Evolutionary conservation across 2,888 invertebrate species (phyloP), one percentile per base, ranked within the genome.

Genomic region (Ophonus ardosiacus): DNA sequence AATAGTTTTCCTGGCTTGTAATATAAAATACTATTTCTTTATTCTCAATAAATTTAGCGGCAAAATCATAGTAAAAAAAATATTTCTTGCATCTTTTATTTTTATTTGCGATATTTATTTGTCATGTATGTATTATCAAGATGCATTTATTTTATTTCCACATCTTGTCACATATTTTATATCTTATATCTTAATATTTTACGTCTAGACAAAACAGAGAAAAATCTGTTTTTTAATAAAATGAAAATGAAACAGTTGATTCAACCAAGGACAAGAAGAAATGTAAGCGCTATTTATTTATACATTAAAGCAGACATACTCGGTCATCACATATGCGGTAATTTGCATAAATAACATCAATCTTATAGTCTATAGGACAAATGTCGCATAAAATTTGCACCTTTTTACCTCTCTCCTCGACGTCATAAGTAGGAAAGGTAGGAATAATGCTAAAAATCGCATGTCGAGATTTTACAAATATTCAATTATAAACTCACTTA

Each of bases 311-410:
- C 63, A 17, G 63, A 61, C 61, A 61, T 38, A 38, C 79, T 17
- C 80, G 63, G 63, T 40, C 43, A 63, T 51, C 61, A 80, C 43
- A 61, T 80, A 80, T 40, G 61, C 61, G 63, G 17, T 63, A 80
- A 80, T 80, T 80, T 80, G 18, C 80, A 80, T 80, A 80, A 80
- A 80, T 80, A 63, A 21, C 80, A 80, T 80, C 63, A 80, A 80
- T 80, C 80, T 80, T 31, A 38, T 24, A 15, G 38, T 15, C 38
- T 80, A 63, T 63, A 74, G 71, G 43, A 74, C 71, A 74, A 74
- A 80, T 80, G 80, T 80, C 40, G 80, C 80, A 80, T 80, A 40
- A 80, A 80, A 63, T 80, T 80, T 80, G 63, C 80, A 80, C 80
- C 80, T 80, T 80, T 80, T 80, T 63, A 31, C 24, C 79, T 79